phyloP scores from a whole-genome alignment of 1,140 invertebrate genomes.

The Elysia chlorotica region DNA sequence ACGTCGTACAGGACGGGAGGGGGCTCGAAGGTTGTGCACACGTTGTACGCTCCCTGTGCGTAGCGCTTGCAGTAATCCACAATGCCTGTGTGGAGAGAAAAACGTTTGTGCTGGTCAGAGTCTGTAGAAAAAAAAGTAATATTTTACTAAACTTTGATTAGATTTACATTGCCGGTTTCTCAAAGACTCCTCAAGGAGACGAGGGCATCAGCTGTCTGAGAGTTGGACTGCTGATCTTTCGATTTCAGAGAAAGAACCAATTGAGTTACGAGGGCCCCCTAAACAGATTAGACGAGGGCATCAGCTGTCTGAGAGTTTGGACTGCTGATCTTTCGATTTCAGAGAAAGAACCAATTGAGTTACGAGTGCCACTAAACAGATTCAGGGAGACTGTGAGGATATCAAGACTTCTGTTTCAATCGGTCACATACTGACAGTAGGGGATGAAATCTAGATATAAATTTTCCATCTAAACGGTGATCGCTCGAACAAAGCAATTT shows the following conservation, averaged over 20 bases:
- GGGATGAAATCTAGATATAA: too few species aligned
- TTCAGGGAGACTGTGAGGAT: too few species aligned
- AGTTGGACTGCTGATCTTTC: not conserved
- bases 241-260: not conserved
- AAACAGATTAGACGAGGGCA: too few species aligned
- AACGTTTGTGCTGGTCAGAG: not conserved
- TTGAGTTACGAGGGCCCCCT: not conserved
- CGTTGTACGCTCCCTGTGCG: constrained; percentile 76
- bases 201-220: not conserved
- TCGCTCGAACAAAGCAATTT: too few species aligned
- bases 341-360: not conserved
- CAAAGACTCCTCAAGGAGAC: not conserved
- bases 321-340: not conserved
- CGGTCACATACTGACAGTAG: not conserved
- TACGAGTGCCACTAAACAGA: not conserved
- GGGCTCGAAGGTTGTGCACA: constrained; percentile 77
- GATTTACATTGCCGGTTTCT: not conserved
- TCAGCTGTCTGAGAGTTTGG: not conserved
- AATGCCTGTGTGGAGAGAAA: constrained; percentile 66
- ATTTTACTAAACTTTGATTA: not conserved
- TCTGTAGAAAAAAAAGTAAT: not conserved
- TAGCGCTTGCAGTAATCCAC: constrained; percentile 77
- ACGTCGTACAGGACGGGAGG: constrained; percentile 75
- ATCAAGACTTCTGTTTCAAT: not conserved
- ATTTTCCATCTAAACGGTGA: too few species aligned